phyloP scores from a whole-genome alignment of 2,797 vertebrate genomes.

The Diplodus sargus region DNA sequence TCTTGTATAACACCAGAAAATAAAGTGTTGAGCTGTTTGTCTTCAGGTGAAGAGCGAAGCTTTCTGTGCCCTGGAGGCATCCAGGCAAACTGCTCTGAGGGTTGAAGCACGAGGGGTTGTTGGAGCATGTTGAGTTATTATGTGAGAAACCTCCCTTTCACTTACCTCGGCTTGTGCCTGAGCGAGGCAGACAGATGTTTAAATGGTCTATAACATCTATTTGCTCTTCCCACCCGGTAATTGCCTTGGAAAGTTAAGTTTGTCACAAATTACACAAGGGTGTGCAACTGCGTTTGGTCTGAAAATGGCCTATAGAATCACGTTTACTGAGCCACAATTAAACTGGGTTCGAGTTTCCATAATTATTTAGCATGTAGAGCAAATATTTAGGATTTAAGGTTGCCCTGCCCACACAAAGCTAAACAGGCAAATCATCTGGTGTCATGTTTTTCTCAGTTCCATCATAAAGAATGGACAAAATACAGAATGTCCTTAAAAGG shows the following conservation, averaged over 20 bases:
- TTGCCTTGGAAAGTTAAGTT: not conserved
- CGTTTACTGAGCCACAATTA: not conserved
- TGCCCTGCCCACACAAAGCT: not conserved
- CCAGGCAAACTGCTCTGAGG: slow-evolving; percentile 24
- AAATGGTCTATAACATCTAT: slow-evolving; percentile 39
- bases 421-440: not conserved
- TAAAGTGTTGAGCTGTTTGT: slow-evolving; percentile 25
- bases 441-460: not conserved
- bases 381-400: too few relatives aligned
- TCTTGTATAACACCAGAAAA: slow-evolving; percentile 8
- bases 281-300: not conserved
- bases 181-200: slow-evolving; percentile 54
- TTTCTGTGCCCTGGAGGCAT: slow-evolving; percentile 18
- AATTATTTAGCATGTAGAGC: not conserved
- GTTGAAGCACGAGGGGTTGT: slow-evolving; percentile 51
- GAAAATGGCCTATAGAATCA: not conserved
- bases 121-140: slow-evolving; percentile 59
- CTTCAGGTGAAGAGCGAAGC: slow-evolving; percentile 11
- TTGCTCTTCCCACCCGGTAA: slow-evolving; percentile 19
- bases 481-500: not conserved
- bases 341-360: slow-evolving; percentile 1
- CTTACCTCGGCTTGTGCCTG: slow-evolving; percentile 9
- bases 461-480: not conserved
- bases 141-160: slow-evolving; percentile 43
- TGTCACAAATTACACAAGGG: slow-evolving; percentile 1